Percentiles rank a stretch among this genome's conserved stretches.
Evolutionary conservation across 2,888 invertebrate genomes (phyloP).

Genomic region (Acanthosepion esculentum): DNA sequence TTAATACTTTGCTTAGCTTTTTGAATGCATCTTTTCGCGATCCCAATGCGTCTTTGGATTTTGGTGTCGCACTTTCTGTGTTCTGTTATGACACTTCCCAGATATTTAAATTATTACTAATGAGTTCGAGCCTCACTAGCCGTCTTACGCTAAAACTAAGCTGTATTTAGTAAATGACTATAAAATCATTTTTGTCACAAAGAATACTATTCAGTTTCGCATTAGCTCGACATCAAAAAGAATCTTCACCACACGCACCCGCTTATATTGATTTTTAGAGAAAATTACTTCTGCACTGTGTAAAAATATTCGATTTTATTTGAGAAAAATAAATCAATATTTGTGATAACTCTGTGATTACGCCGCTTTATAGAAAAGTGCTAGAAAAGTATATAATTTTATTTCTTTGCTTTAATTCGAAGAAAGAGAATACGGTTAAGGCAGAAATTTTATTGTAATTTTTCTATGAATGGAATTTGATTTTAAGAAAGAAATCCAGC

Average conservation of each 20-base stretch:
- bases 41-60: too few species aligned
- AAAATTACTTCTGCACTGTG: background rate
- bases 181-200: background rate
- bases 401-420: background rate
- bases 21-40: too few species aligned
- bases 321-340: constrained; percentile 6
- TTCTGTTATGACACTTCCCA: too few species aligned
- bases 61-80: too few species aligned
- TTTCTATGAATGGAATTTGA: background rate
- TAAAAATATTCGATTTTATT: background rate
- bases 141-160: too few species aligned
- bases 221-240: background rate
- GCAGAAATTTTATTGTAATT: background rate
- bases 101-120: too few species aligned
- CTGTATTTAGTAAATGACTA: too few species aligned
- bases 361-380: background rate
- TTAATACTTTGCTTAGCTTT: too few species aligned
- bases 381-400: background rate
- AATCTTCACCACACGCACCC: background rate
- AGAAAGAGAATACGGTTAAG: background rate
- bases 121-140: too few species aligned
- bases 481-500: background rate
- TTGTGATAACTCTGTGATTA: background rate
- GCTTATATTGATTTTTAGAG: background rate
- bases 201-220: background rate